Evolutionary conservation across 2,113 vertebrate genomes (phyloP).

Genomic region (Chamaea fasciata): DNA sequence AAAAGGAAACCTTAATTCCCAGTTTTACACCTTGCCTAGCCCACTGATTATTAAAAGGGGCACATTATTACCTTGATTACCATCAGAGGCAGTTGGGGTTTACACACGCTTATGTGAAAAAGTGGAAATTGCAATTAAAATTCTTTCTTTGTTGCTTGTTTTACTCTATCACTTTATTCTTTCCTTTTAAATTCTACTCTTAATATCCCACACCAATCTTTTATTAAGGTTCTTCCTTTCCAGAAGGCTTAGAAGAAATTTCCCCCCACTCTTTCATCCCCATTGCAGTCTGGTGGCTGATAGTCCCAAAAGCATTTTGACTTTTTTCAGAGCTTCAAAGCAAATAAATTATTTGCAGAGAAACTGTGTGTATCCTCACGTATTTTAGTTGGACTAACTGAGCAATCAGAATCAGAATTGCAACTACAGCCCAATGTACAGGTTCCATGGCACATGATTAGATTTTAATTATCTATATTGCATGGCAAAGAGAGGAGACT

Average conservation of each 20-base stretch:
- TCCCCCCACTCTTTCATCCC: rapidly evolving
- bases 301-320: not conserved
- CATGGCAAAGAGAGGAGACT: not conserved
- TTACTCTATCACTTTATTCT: not conserved
- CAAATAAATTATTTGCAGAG: not conserved
- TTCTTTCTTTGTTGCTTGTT: not conserved
- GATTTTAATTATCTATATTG: not conserved
- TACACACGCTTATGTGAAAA: not conserved
- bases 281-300: not conserved
- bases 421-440: not conserved
- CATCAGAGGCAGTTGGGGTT: not conserved
- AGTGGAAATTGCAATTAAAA: not conserved
- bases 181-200: not conserved
- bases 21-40: not conserved
- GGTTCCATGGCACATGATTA: not conserved
- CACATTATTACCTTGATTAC: not conserved
- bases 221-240: not conserved
- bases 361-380: not conserved
- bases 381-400: not conserved
- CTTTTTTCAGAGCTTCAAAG: not conserved
- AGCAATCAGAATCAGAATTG: not conserved
- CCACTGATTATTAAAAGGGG: not conserved
- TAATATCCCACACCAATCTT: not conserved
- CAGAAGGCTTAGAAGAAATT: not conserved
- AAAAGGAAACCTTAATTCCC: not conserved